Base-by-base conservation (phyloP, 2,113 vertebrate species). In the Lota lota region DNA sequence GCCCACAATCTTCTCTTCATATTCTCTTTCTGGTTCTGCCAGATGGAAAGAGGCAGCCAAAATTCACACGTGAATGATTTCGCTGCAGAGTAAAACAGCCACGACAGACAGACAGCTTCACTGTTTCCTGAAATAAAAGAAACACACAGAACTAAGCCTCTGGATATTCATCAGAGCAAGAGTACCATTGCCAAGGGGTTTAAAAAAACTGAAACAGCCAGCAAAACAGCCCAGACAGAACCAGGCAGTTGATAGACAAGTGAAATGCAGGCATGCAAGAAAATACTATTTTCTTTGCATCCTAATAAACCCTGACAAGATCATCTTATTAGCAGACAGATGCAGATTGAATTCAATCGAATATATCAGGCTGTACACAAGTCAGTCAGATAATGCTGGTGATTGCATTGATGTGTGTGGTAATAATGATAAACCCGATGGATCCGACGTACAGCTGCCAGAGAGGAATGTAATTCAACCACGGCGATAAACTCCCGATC, bases 401-500 rank as follows among this genome's bases (percentile, higher is more conserved):
- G 40, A 47, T 47, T 47, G 40, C 2, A 1, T 14, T 47, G 40
- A 10, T 47, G 40, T 12, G 40, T 47, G 40, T 47, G 40, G 5
- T 5, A 28, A 28, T 3, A 28, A 28, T 28, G 74, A 67, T 33
- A 70, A 14, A 51, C 63, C 28, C 4, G 28, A 24, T 68, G 70
- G 53, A 74, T 71, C 0, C 67, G 56, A 65, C 17, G 60, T 10
- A 61, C 10, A 56, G 54, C 11, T 56, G 19, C 2, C n/a, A 11
- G 15, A 5, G 17, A 64, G 57, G 61, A 63, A 15, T 22, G 12
- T 19, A 12, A 21, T 21, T 16, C 17, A 61, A 22, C 22, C 72
- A 15, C 56, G 72, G 3, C 81, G 73, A 66, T 76, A 75, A 83
- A 75, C 75, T 5, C 79, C 21, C 22, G 59, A 72, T 28, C 18